A percentile compares a stretch with the other conserved stretches of the same genome.
These are phyloP conservation scores for Tragelaphus strepsiceros DNA, from an alignment of 2,113 vertebrate species.

Conservation along the genomic window DNA sequence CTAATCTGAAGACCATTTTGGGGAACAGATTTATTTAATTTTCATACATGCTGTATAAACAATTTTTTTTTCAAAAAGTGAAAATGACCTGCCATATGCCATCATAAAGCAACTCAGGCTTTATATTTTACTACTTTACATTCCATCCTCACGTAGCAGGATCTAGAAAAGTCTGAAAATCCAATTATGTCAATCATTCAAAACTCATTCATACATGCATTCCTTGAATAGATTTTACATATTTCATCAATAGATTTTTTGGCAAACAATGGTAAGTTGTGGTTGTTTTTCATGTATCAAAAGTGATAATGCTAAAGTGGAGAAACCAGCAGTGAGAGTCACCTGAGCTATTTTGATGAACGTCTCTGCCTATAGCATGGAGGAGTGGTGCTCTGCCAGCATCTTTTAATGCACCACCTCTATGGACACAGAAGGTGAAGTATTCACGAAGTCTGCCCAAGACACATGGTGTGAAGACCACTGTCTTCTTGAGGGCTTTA, in stretches of 20 bases:
- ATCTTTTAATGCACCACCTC: neutral
- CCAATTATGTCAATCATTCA: neutral
- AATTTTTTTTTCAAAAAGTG: conserved; percentile 21
- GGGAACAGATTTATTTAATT: conserved; percentile 45
- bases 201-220: neutral
- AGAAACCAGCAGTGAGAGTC: neutral
- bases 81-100: conserved; percentile 40
- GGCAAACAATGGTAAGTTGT: neutral
- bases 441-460: neutral
- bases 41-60: neutral
- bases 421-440: neutral
- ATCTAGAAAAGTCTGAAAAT: conserved; percentile 43
- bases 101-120: conserved; percentile 51
- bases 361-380: neutral
- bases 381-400: neutral
- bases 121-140: conserved; percentile 66
- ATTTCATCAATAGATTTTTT: neutral
- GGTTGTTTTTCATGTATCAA: neutral
- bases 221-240: neutral
- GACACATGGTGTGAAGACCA: neutral
- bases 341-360: neutral
- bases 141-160: conserved; percentile 13
- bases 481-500: neutral
- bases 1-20: neutral
- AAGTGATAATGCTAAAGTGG: neutral